Percentiles rank a stretch among this genome's conserved stretches.
Conservation (phyloP, 1,140 invertebrate species). For the Aphaenogaster ashmeadi region DNA sequence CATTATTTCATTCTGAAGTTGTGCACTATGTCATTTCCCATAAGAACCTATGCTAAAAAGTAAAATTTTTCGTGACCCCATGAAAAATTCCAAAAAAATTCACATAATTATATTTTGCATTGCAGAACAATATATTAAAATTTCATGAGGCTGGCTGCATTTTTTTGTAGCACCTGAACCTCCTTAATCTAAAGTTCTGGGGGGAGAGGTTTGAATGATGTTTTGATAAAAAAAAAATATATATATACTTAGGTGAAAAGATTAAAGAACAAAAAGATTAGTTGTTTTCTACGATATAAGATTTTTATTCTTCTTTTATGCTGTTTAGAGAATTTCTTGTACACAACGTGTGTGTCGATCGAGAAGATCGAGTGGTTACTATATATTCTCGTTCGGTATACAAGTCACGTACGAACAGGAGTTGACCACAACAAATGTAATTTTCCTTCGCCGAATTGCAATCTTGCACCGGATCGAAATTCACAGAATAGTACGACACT, state of each 20-base stretch:
- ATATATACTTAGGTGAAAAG: not conserved
- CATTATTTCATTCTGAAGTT: too few relatives aligned
- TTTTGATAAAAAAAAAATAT: not conserved
- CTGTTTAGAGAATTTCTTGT: constrained; percentile 1
- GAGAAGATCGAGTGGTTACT: constrained; percentile 24
- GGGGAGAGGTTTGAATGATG: not conserved
- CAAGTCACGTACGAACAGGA: constrained; percentile 34
- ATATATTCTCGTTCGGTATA: constrained; percentile 9
- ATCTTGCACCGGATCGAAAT: constrained; percentile 34
- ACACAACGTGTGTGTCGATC: not conserved
- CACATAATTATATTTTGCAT: too few relatives aligned
- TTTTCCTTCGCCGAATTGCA: constrained; percentile 40
- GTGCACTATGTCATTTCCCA: too few relatives aligned
- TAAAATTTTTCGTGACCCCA: too few relatives aligned
- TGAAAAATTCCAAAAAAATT: too few relatives aligned
- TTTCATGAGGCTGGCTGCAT: too few relatives aligned
- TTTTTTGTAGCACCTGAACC: too few relatives aligned
- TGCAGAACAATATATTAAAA: too few relatives aligned
- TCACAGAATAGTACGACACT: not conserved
- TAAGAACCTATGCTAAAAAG: too few relatives aligned
- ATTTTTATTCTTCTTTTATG: not conserved
- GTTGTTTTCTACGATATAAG: not conserved
- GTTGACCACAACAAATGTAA: constrained; percentile 50
- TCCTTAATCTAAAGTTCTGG: not conserved
- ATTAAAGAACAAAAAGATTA: not conserved